A percentile compares a stretch with the other conserved stretches of the same genome.
Evolutionary conservation across 2,888 invertebrate species (phyloP).

Genomic region (Gandaritis pyraliata): DNA sequence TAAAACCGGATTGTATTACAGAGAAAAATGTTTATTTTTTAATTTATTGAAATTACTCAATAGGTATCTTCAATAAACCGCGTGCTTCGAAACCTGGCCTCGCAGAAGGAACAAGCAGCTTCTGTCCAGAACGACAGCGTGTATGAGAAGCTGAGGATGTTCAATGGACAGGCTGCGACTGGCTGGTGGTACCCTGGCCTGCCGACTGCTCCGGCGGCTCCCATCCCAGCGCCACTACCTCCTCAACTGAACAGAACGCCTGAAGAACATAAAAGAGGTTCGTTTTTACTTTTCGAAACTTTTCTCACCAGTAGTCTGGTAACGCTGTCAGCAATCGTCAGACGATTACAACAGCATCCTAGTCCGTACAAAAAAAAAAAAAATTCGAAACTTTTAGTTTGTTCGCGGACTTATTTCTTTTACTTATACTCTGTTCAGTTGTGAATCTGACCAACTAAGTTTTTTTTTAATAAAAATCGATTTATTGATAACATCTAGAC

Average conservation of each 20-base stretch:
- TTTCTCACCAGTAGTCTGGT: too few species aligned
- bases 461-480: too few species aligned
- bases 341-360: too few species aligned
- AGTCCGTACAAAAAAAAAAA: too few species aligned
- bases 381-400: too few species aligned
- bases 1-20: conserved; percentile 21
- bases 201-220: conserved; percentile 88
- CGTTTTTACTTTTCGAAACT: conserved; percentile 47
- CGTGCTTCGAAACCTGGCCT: conserved; percentile 97
- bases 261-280: conserved; percentile 91
- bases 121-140: conserved; percentile 94
- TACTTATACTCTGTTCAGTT: too few species aligned
- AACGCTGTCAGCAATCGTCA: too few species aligned
- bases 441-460: too few species aligned
- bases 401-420: too few species aligned
- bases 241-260: conserved; percentile 85
- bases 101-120: conserved; percentile 97
- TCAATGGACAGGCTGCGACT: conserved; percentile 94
- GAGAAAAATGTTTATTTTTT: conserved; percentile 38
- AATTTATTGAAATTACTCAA: conserved; percentile 20
- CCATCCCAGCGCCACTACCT: conserved; percentile 88
- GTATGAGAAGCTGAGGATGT: conserved; percentile 97
- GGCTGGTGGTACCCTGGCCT: conserved; percentile 95
- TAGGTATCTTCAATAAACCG: conserved; percentile 99
- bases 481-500: too few species aligned